phyloP scores from a whole-genome alignment of 2,113 vertebrate genomes.

The Cyphotilapia sp. region DNA sequence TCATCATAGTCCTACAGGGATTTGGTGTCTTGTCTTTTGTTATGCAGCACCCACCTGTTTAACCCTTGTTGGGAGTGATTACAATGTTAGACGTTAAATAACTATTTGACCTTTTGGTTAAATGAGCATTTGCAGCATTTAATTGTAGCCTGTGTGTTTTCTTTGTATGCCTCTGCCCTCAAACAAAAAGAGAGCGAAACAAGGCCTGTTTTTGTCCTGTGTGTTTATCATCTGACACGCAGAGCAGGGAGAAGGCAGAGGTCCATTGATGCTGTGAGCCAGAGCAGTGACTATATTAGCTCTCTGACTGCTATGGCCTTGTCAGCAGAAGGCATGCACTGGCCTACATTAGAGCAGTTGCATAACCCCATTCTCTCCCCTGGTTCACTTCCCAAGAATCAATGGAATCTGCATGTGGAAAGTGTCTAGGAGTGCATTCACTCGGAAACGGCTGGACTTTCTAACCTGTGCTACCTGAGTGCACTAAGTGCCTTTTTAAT shows the following conservation, averaged over 20 bases:
- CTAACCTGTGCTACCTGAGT: background rate
- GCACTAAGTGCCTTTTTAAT: background rate
- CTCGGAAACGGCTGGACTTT: background rate
- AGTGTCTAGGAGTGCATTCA: background rate
- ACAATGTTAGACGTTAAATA: background rate
- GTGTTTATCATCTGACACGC: background rate
- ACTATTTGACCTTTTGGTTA: background rate
- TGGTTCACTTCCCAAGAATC: constrained; percentile 16
- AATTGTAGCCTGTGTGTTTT: background rate
- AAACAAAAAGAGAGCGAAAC: background rate
- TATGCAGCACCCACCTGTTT: background rate
- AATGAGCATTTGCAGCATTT: background rate
- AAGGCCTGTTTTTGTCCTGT: background rate
- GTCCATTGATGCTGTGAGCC: constrained; percentile 3
- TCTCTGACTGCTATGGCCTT: constrained; percentile 4
- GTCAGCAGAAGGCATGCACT: constrained; percentile 45
- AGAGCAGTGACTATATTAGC: background rate
- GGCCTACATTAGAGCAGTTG: constrained; percentile 44
- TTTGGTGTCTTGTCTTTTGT: background rate
- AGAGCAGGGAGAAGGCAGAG: background rate
- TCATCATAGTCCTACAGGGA: background rate
- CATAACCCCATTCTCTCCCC: constrained; percentile 9
- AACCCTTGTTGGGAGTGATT: background rate
- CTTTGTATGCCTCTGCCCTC: background rate
- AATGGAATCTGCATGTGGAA: background rate